phyloP scores from a whole-genome alignment of 2,113 vertebrate species.

The Gambusia affinis region DNA sequence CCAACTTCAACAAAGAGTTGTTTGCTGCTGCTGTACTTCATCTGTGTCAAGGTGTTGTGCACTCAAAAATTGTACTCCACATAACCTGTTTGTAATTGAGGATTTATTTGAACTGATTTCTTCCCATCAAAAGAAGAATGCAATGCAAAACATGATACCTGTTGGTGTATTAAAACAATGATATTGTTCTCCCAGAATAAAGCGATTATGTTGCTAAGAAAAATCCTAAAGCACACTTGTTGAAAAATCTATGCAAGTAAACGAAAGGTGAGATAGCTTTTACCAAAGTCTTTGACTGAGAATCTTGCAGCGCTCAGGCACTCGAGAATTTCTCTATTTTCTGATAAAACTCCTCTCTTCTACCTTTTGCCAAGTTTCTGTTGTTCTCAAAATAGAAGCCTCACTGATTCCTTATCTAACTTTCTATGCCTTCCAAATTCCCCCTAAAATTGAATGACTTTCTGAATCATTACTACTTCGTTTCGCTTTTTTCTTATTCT shows the following conservation, averaged over 20 bases:
- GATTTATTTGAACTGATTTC: not conserved
- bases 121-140: not conserved
- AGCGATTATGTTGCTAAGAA: slow-evolving; percentile 3
- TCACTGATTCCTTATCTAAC: slow-evolving; percentile 55
- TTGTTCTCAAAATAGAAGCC: slow-evolving; percentile 31
- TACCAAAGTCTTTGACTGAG: slow-evolving; percentile 11
- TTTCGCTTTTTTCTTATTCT: not conserved
- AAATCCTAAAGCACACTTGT: slow-evolving; percentile 24
- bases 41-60: too few species aligned
- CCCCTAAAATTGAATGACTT: slow-evolving; percentile 18
- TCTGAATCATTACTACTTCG: not conserved
- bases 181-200: not conserved
- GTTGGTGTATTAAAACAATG: not conserved
- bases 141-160: not conserved
- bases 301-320: slow-evolving; percentile 10
- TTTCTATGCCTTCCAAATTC: slow-evolving; percentile 40
- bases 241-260: slow-evolving; percentile 8
- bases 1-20: too few species aligned
- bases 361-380: slow-evolving; percentile 19
- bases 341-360: slow-evolving; percentile 54
- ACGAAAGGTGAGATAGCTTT: slow-evolving; percentile 11
- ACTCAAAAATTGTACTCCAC: too few species aligned
- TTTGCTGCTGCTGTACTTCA: too few species aligned
- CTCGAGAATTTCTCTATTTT: slow-evolving; percentile 60
- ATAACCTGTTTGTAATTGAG: not conserved